Evolutionary conservation across 2,797 vertebrate species (phyloP), one percentile per base, ranked within the genome.

Genomic region (Antennarius maculatus): DNA sequence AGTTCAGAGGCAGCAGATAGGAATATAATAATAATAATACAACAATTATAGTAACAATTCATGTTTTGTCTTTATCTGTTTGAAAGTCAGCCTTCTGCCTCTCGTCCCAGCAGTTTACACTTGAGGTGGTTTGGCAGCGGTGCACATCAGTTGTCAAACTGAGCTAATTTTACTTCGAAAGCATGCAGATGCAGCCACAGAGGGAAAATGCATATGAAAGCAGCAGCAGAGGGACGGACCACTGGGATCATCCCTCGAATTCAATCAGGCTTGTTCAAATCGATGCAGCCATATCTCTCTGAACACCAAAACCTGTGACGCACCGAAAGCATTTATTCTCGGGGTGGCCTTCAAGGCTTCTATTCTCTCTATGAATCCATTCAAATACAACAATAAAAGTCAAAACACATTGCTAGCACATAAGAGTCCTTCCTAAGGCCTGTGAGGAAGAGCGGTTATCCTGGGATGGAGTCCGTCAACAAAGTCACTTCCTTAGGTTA

Each of bases 161-260:
- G 82, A 85, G 89, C 82, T 89, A 86, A 91, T 91, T 93, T 89
- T 73, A 61, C 74, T 76, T 57, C 52, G 63, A 86, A 84, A 80
- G 74, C 82, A 71, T 74, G 77, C 82, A 82, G 76, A 88, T 85
- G 81, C 77, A 82, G 83, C 67, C 68, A 34, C 71, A 72, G 71
- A 86, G 79, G 69, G 65, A 70, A 79, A 84, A 86, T 68, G 71
- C 70, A 81, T 76, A 86, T 83, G 84, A 92, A 91, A 92, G 85
- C 79, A 54, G 65, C 45, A 59, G 68, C 42, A 71, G 73, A 86
- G 76, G 70, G 81, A 89, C 49, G 14, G 72, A 78, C 83, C 82
- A 61, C 71, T 76, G 82, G 81, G 87, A 86, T 74, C 34, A 28
- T 77, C 79, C 71, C 72, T 51, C 47, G 70, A 69, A 80, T 79